phyloP scores from a whole-genome alignment of 2,888 invertebrate genomes.

The Acanthoscelides obtectus region DNA sequence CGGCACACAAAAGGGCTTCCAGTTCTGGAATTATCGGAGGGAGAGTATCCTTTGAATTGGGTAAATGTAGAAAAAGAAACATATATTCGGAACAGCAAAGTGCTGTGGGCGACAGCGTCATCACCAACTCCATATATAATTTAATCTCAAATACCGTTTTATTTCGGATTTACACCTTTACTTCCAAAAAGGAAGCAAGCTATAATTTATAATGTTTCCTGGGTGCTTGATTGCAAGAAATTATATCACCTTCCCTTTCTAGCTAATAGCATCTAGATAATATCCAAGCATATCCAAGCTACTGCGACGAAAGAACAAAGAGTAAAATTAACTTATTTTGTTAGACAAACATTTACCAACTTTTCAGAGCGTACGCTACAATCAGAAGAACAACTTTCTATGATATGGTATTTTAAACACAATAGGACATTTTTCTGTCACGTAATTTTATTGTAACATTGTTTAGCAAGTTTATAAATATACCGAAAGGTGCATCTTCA shows the following conservation, averaged over 20 bases:
- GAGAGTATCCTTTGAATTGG: too few relatives aligned
- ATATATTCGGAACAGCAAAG: too few relatives aligned
- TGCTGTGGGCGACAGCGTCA: too few relatives aligned
- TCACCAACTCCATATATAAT: too few relatives aligned
- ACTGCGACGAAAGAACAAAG: not conserved
- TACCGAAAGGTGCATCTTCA: not conserved
- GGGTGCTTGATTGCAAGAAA: too few relatives aligned
- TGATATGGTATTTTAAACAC: slow-evolving; percentile 28
- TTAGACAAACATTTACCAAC: slow-evolving; percentile 1
- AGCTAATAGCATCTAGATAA: not conserved
- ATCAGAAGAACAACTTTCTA: slow-evolving; percentile 27
- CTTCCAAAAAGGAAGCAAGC: too few relatives aligned
- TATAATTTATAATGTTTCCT: too few relatives aligned
- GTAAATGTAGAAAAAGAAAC: too few relatives aligned
- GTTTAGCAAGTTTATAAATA: slow-evolving; percentile 25
- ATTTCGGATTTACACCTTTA: too few relatives aligned
- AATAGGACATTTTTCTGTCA: slow-evolving; percentile 24
- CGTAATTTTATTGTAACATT: slow-evolving; percentile 21
- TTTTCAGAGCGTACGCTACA: slow-evolving; percentile 29
- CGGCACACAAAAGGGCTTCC: too few relatives aligned
- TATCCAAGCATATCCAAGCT: not conserved
- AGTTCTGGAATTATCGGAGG: too few relatives aligned
- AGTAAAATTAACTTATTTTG: not conserved
- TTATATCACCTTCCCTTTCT: not conserved
- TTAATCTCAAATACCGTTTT: too few relatives aligned